Evolutionary conservation across 1,140 invertebrate species (phyloP).

Genomic region (Bombus terrestris): DNA sequence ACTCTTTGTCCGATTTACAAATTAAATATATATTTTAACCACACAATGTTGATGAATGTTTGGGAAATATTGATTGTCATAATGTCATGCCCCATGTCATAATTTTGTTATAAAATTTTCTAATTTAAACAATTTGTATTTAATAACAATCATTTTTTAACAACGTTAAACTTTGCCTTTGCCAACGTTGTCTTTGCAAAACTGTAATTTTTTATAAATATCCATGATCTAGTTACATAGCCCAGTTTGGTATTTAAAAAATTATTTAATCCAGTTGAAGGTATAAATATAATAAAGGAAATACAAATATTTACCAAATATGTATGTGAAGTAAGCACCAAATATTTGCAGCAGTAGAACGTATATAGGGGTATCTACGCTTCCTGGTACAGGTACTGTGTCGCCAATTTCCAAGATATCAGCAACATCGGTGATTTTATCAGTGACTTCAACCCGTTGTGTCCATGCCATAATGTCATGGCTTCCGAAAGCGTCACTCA

Average conservation of each 20-base stretch:
- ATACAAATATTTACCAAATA: constrained; percentile 86
- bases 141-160: neutral
- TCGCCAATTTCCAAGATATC: constrained; percentile 89
- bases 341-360: constrained; percentile 92
- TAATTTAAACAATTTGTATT: neutral
- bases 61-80: neutral
- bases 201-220: too few relatives aligned
- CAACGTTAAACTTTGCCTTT: too few relatives aligned
- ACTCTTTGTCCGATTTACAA: neutral
- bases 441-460: constrained; percentile 81
- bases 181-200: too few relatives aligned
- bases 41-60: neutral
- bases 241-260: too few relatives aligned
- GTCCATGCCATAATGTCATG: constrained; percentile 88
- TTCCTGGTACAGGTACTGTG: constrained; percentile 87
- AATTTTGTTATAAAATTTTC: neutral
- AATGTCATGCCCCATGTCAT: neutral
- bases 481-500: constrained; percentile 88
- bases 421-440: constrained; percentile 87
- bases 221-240: too few relatives aligned
- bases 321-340: constrained; percentile 93
- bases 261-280: too few relatives aligned
- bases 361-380: constrained; percentile 89
- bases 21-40: neutral
- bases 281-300: neutral